Evolutionary conservation across 2,113 vertebrate species (phyloP).

Genomic region (Actenoides hombroni): DNA sequence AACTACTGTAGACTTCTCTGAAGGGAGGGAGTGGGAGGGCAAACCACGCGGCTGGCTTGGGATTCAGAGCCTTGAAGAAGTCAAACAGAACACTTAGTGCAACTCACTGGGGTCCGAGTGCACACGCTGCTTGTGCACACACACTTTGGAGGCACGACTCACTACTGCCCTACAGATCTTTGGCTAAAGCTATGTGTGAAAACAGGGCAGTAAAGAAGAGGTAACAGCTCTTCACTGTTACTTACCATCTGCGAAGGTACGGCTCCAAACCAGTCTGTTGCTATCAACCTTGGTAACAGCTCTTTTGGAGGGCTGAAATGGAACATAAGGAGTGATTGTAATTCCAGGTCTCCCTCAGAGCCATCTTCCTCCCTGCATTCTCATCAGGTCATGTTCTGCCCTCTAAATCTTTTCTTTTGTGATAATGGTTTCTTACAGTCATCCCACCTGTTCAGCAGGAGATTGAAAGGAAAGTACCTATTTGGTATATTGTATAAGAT

Average conservation of each 20-base stretch:
- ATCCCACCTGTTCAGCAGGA: neutral
- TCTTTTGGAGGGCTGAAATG: neutral
- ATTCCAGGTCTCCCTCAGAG: neutral
- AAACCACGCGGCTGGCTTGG: neutral
- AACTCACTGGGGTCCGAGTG: neutral
- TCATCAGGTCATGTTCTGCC: neutral
- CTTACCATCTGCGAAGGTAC: neutral
- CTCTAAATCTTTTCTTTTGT: neutral
- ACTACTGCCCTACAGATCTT: neutral
- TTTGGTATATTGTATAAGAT: neutral
- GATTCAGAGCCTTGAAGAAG: neutral
- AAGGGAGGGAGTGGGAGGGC: neutral
- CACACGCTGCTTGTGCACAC: neutral
- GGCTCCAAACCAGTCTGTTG: neutral
- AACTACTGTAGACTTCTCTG: conserved; percentile 27
- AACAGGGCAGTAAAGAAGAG: neutral
- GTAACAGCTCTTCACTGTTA: neutral
- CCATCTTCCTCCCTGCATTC: neutral
- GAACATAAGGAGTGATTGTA: neutral
- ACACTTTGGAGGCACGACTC: neutral
- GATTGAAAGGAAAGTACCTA: neutral
- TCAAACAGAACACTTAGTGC: neutral
- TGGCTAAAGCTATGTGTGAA: neutral
- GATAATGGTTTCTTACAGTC: neutral
- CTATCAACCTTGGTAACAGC: neutral